Percentiles rank a stretch among this genome's conserved stretches.
Evolutionary conservation across 2,113 vertebrate species (phyloP).

Genomic region (Actenoides hombroni): DNA sequence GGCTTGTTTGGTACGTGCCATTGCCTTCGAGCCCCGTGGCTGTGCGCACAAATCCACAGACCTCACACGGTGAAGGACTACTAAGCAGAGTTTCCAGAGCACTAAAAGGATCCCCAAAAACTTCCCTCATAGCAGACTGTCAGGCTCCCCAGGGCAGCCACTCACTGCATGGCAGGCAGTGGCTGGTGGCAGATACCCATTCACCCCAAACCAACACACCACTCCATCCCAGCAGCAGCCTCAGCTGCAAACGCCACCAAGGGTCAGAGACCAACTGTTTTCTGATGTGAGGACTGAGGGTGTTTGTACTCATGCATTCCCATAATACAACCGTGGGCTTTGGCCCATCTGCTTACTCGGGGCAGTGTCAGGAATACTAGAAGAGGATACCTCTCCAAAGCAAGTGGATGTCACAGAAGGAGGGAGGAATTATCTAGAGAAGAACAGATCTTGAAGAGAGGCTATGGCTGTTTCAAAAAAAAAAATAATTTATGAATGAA

Average conservation of each 20-base stretch:
- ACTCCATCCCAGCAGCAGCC: rapidly evolving
- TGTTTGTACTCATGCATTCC: not conserved
- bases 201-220: no score
- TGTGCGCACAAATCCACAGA: not conserved
- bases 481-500: not conserved
- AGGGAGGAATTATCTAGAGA: not conserved
- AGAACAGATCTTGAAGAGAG: not conserved
- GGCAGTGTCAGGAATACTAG: rapidly evolving
- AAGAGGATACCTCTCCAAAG: not conserved
- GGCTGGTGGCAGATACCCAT: not conserved
- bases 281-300: rapidly evolving
- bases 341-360: not conserved
- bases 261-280: not conserved
- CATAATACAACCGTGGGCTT: not conserved
- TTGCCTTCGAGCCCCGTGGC: not conserved
- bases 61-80: not conserved
- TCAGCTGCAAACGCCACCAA: not conserved
- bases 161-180: rapidly evolving
- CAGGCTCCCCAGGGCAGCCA: not conserved
- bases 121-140: not conserved
- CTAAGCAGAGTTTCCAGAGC: not conserved
- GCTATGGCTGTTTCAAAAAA: not conserved
- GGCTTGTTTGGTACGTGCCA: not conserved
- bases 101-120: not conserved
- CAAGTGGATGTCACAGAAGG: not conserved